phyloP scores from a whole-genome alignment of 2,888 invertebrate genomes.

The Cyclophora punctaria region DNA sequence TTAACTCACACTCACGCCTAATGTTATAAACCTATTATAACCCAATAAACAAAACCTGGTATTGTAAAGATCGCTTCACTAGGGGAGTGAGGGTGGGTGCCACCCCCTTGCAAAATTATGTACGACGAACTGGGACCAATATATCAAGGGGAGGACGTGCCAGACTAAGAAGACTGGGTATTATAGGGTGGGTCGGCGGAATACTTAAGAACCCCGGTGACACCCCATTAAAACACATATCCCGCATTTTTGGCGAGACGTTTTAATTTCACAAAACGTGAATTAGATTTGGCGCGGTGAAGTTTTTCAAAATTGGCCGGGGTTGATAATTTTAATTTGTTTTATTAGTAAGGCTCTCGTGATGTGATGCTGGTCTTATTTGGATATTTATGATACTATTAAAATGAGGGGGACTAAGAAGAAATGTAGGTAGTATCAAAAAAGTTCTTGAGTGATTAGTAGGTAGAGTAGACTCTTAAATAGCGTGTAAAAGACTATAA shows the following conservation, averaged over 20 bases:
- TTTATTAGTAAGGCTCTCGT: slow-evolving; percentile 2
- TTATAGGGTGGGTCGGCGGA: slow-evolving; percentile 71
- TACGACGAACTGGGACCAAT: slow-evolving; percentile 76
- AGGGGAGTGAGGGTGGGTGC: slow-evolving; percentile 45
- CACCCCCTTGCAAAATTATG: slow-evolving; percentile 72
- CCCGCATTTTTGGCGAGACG: slow-evolving; percentile 69
- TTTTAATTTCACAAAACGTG: slow-evolving; percentile 61
- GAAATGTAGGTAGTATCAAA: no score
- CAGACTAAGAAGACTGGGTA: slow-evolving; percentile 74
- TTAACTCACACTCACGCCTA: not conserved
- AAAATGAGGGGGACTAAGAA: no score
- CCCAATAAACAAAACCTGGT: slow-evolving; percentile 69
- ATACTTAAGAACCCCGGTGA: slow-evolving; percentile 74
- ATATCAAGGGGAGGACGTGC: slow-evolving; percentile 75
- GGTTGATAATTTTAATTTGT: slow-evolving; percentile 18
- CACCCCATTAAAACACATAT: slow-evolving; percentile 75
- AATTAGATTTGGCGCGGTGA: slow-evolving; percentile 34
- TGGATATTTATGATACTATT: no score
- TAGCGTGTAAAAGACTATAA: no score
- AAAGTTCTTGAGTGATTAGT: no score
- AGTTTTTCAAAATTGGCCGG: slow-evolving; percentile 24
- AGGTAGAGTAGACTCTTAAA: no score
- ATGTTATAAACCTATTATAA: slow-evolving; percentile 51
- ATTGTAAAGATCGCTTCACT: slow-evolving; percentile 63
- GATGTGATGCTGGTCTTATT: not conserved